A percentile compares a stretch with the other conserved stretches of the same genome.
These are phyloP conservation scores for Atherinosoma microstoma DNA, from an alignment of 2,797 vertebrate genomes.

Conservation along the genomic window DNA sequence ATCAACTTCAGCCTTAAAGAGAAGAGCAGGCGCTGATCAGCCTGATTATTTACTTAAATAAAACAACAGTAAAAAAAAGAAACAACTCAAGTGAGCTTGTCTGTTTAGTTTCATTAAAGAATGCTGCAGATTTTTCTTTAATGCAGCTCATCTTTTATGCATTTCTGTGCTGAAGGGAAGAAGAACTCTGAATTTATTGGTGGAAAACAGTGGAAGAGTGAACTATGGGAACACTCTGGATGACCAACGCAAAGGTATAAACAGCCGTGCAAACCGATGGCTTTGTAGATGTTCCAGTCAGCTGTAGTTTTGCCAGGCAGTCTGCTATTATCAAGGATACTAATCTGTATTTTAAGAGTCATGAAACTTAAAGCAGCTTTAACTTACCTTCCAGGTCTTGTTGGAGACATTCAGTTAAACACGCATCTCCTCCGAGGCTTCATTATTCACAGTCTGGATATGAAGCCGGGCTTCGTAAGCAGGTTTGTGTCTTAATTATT, in stretches of 20 bases:
- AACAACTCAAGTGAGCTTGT: background rate
- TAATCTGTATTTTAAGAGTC: conserved; percentile 24
- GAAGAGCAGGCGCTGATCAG: conserved; percentile 4
- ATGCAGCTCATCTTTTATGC: conserved; percentile 33
- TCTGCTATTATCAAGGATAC: conserved; percentile 8
- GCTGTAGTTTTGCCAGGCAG: conserved; percentile 1
- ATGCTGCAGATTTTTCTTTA: conserved; percentile 11
- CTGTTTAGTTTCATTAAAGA: background rate
- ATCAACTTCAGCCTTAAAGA: conserved; percentile 15
- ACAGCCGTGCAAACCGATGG: conserved; percentile 9
- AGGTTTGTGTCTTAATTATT: conserved; percentile 82
- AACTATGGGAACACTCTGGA: conserved; percentile 90
- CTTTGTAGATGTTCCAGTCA: conserved; percentile 27
- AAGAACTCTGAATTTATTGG: conserved; percentile 87
- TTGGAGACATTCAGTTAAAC: conserved; percentile 90
- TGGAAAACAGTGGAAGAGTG: conserved; percentile 92
- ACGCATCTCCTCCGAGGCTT: conserved; percentile 87
- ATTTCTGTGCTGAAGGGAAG: conserved; percentile 80
- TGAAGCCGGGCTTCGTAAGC: conserved; percentile 90
- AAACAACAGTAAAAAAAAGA: background rate
- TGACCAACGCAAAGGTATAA: conserved; percentile 90
- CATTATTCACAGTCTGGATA: conserved; percentile 90
- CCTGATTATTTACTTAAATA: conserved; percentile 22
- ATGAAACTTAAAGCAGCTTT: conserved; percentile 30
- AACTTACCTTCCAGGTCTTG: conserved; percentile 84